Conservation (phyloP, 1,140 invertebrate genomes). For the Conus ventricosus region DNA sequence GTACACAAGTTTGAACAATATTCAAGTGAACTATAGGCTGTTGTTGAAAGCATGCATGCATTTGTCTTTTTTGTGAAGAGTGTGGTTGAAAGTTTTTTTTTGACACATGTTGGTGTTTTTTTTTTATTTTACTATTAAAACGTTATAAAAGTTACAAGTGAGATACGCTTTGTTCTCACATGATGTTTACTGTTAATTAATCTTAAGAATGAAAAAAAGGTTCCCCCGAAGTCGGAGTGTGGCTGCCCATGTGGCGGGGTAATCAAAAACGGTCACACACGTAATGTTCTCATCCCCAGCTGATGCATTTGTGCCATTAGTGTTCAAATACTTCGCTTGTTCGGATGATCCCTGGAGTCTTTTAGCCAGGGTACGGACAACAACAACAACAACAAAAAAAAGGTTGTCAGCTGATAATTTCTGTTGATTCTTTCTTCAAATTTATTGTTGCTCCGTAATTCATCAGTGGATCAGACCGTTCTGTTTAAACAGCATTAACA, state of each 20-base stretch:
- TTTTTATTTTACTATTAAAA: slow-evolving; percentile 44
- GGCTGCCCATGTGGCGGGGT: no score
- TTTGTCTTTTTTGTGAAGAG: slow-evolving; percentile 39
- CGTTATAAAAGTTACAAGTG: slow-evolving; percentile 31
- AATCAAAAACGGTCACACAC: no score
- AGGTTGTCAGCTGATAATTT: slow-evolving; percentile 22
- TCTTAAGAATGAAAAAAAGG: slow-evolving; percentile 15
- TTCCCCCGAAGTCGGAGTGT: no score
- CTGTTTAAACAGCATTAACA: not conserved
- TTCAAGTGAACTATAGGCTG: not conserved
- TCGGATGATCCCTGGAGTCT: no score
- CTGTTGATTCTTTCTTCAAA: not conserved
- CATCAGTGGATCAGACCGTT: not conserved
- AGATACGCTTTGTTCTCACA: slow-evolving; percentile 36
- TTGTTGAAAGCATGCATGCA: slow-evolving; percentile 37
- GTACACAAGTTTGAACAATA: not conserved
- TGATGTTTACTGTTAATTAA: slow-evolving; percentile 32
- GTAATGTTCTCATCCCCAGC: no score
- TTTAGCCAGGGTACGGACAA: no score
- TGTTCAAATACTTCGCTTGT: no score
- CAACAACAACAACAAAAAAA: no score
- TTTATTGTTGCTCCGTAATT: not conserved
- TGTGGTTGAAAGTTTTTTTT: slow-evolving; percentile 44
- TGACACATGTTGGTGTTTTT: slow-evolving; percentile 46
- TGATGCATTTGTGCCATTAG: no score